Conservation (phyloP, 2,113 vertebrate species). For the Stegostoma tigrinum region DNA sequence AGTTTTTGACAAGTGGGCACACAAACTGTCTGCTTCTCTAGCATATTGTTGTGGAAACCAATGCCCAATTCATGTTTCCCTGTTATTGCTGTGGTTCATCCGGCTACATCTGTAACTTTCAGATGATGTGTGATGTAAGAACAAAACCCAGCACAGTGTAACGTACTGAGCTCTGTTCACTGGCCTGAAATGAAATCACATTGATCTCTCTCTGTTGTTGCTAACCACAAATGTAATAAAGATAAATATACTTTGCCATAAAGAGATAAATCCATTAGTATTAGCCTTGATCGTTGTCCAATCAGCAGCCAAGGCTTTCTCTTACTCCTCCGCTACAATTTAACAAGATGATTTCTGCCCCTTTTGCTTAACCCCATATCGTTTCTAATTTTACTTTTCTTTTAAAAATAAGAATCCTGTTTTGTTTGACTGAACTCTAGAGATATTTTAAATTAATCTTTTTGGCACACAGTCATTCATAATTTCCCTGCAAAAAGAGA, state of each 20-base stretch:
- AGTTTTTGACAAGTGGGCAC: background rate
- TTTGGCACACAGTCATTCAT: background rate
- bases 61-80: background rate
- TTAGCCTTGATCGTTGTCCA: conserved; percentile 63
- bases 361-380: conserved; percentile 42
- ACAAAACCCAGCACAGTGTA: background rate
- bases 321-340: background rate
- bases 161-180: conserved; percentile 56
- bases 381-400: conserved; percentile 48
- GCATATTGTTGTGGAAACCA: background rate
- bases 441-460: background rate
- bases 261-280: conserved; percentile 72
- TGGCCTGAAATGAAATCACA: conserved; percentile 65
- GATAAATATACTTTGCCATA: conserved; percentile 66
- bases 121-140: conserved; percentile 6
- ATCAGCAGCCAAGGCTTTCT: conserved; percentile 38
- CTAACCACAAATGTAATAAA: conserved; percentile 76
- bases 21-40: background rate
- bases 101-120: background rate
- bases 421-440: background rate
- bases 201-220: conserved; percentile 66
- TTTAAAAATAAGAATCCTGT: background rate
- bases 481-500: background rate
- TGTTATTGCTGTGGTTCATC: background rate
- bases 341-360: conserved; percentile 9